Conservation (phyloP, 2,797 vertebrate species). For the Diplodus sargus region DNA sequence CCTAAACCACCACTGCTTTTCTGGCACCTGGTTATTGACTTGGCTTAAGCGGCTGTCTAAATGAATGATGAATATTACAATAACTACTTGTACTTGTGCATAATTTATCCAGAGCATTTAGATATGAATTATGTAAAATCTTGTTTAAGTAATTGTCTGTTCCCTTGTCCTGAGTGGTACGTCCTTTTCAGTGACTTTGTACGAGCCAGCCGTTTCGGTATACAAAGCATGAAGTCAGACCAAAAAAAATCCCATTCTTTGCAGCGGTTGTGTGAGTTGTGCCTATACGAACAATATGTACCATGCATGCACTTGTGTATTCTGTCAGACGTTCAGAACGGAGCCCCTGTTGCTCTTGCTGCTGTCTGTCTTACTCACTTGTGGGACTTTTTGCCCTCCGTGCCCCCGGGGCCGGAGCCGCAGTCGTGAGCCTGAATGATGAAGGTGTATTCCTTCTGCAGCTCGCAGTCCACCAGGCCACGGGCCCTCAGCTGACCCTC, state of each 20-base stretch:
- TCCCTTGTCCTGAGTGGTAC: neutral
- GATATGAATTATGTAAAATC: slow-evolving; percentile 30
- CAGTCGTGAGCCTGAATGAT: slow-evolving; percentile 98
- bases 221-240: neutral
- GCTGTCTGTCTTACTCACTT: slow-evolving; percentile 87
- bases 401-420: slow-evolving; percentile 88
- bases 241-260: neutral
- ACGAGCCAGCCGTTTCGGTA: neutral
- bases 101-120: slow-evolving; percentile 23
- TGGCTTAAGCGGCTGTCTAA: slow-evolving; percentile 11
- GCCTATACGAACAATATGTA: too few relatives aligned
- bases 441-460: slow-evolving; percentile 97
- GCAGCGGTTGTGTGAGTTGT: neutral
- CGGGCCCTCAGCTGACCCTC: slow-evolving; percentile 92
- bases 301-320: neutral
- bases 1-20: neutral
- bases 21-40: slow-evolving; percentile 5
- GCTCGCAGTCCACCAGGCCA: slow-evolving; percentile 93
- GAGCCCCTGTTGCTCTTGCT: neutral
- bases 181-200: neutral
- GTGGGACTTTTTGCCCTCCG: slow-evolving; percentile 95
- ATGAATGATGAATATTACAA: slow-evolving; percentile 27
- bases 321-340: neutral
- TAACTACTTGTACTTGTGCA: slow-evolving; percentile 1
- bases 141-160: slow-evolving; percentile 19